Evolutionary conservation across 2,888 invertebrate genomes (phyloP), one percentile per base, ranked within the genome.

Genomic region (Ichneumoninae sp.): DNA sequence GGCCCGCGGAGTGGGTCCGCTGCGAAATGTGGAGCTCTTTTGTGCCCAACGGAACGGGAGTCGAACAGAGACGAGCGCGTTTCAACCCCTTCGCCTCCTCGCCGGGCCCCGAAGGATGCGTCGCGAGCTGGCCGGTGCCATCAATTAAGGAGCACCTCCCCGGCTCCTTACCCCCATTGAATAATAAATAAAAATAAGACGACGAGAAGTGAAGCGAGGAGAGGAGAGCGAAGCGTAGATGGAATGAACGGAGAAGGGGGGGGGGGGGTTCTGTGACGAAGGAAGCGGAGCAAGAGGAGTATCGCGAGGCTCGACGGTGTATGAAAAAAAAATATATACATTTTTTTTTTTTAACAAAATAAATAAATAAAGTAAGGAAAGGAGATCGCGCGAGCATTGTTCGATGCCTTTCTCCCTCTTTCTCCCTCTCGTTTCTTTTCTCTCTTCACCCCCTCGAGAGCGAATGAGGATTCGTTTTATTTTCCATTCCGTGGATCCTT

Each of bases 61-160:
- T 68, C 22, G 57, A 74, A 74, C 52, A 70, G 68, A 76, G 68
- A 71, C 16, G 77, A 69, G 44, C 44, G 44, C 13, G 26, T 44
- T 26, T 68, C 22, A 60, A 73, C 66, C 75, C 76, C 30, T 80
- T 76, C 75, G 68, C 66, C 60, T 54, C 66, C 47, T 70, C 50
- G 47, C 52, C 70, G 52, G 68, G 44, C 16, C 44, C 63, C 85
- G 70, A 69, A 69, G 83, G 81, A 82, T 86, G 81, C 78, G 76
- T 85, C 86, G 88, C 82, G 84, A 80, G 88, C 88, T 86, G 88
- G 90, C 86, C 90, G 89, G 89, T 92, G 89, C 91, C 92, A 93
- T 93, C 93, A 92, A 93, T 93, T 93, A 93, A 93, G 92, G 92
- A 92, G 92, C 92, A 92, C 91, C 92, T 91, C 88, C 89, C 89